phyloP scores from a whole-genome alignment of 2,113 vertebrate species.

The Dromiciops gliroides region DNA sequence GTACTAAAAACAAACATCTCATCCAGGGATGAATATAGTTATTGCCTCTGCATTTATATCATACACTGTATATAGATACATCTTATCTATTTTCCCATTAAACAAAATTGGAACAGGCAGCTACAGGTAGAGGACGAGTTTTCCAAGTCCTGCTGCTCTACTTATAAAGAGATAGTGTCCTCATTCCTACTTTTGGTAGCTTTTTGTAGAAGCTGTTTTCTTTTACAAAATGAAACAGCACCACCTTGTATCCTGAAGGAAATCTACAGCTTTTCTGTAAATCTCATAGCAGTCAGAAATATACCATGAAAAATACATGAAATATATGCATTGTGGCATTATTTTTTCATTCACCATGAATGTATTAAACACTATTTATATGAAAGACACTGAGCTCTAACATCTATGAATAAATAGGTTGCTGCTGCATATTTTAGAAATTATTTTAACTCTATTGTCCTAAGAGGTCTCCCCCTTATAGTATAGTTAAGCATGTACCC shows the following conservation, averaged over 20 bases:
- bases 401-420: conserved; percentile 3
- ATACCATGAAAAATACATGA: conserved; percentile 12
- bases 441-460: conserved; percentile 21
- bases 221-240: conserved; percentile 84
- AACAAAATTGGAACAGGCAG: conserved; percentile 49
- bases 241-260: conserved; percentile 83
- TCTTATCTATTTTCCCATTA: conserved; percentile 63
- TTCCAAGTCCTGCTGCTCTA: conserved; percentile 19
- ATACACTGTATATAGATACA: not conserved
- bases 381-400: not conserved
- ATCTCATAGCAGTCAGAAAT: conserved; percentile 22
- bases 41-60: conserved; percentile 42
- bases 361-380: not conserved
- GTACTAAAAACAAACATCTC: conserved; percentile 58
- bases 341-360: not conserved
- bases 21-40: conserved; percentile 48
- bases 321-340: not conserved
- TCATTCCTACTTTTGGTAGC: conserved; percentile 33
- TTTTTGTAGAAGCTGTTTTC: conserved; percentile 57
- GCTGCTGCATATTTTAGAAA: conserved; percentile 7
- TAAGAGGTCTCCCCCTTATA: not conserved
- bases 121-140: not conserved
- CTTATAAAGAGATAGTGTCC: conserved; percentile 16
- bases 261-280: conserved; percentile 74
- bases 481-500: not conserved